A percentile compares a stretch with the other conserved stretches of the same genome.
phyloP scores from a whole-genome alignment of 2,888 invertebrate species.

The Cataglyphis altisquamis region DNA sequence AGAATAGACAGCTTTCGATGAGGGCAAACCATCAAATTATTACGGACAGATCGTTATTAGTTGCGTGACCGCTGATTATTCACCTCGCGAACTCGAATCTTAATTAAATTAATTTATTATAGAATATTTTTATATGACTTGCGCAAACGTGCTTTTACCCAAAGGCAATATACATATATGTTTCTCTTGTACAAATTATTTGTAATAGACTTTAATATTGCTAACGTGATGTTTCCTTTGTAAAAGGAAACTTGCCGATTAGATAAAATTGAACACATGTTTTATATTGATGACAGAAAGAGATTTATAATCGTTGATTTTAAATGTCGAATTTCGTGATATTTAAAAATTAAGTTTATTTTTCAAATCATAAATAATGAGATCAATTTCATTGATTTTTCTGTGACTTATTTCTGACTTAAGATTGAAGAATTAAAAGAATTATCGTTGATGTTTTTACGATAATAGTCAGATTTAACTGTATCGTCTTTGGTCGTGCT shows the following conservation, averaged over 20 bases:
- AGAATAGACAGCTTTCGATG: neutral
- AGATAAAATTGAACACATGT: neutral
- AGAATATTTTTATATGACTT: neutral
- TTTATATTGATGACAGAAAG: neutral
- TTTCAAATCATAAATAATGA: neutral
- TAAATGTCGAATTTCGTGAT: neutral
- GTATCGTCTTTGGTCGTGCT: neutral
- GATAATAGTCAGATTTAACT: neutral
- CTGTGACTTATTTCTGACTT: neutral
- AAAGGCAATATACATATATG: neutral
- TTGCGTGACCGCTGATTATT: constrained; percentile 25
- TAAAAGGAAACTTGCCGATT: neutral
- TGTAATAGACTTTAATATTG: neutral
- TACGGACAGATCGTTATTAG: constrained; percentile 18
- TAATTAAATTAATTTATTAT: constrained; percentile 18
- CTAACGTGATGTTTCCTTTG: no score
- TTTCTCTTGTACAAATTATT: neutral
- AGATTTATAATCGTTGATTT: neutral
- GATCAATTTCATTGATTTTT: neutral
- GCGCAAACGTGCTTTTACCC: neutral
- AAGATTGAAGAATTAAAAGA: neutral
- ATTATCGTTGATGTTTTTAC: neutral
- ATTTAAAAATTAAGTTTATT: neutral
- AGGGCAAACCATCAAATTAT: constrained; percentile 23
- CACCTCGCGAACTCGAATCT: neutral